A percentile compares a stretch with the other conserved stretches of the same genome.
phyloP scores from a whole-genome alignment of 2,113 vertebrate genomes.

The Triplophysa rosa region DNA sequence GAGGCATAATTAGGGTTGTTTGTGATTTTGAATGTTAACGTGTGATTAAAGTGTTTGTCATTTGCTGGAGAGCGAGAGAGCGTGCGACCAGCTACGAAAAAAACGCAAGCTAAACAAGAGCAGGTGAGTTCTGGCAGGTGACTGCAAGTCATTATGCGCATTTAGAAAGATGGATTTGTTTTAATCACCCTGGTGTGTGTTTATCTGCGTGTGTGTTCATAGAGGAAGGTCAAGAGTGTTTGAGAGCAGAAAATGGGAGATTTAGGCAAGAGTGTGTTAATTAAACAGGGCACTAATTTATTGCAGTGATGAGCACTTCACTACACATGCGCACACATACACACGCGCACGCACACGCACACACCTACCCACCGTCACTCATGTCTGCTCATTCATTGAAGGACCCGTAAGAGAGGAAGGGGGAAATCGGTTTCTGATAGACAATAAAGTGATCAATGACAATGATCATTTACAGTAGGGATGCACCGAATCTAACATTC shows the following conservation, averaged over 20 bases:
- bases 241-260: conserved; percentile 21
- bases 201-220: conserved; percentile 13
- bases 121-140: conserved; percentile 31
- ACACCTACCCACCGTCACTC: background rate
- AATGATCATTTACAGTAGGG: background rate
- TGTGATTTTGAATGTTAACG: conserved; percentile 14
- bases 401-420: background rate
- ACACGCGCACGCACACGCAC: too few relatives aligned
- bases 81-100: background rate
- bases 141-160: conserved; percentile 13
- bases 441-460: background rate
- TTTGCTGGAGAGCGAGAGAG: background rate
- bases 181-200: conserved; percentile 10
- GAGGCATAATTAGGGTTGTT: conserved; percentile 33
- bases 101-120: conserved; percentile 31
- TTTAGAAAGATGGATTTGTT: conserved; percentile 34
- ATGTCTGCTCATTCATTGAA: conserved; percentile 1
- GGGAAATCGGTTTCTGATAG: background rate
- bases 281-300: conserved; percentile 10
- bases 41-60: conserved; percentile 40
- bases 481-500: too few relatives aligned
- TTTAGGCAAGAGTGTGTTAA: conserved; percentile 21
- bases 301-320: conserved; percentile 19
- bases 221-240: conserved; percentile 12
- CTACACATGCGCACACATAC: background rate